Evolutionary conservation across 2,888 invertebrate genomes (phyloP).

Genomic region (Mythimna lalbum): DNA sequence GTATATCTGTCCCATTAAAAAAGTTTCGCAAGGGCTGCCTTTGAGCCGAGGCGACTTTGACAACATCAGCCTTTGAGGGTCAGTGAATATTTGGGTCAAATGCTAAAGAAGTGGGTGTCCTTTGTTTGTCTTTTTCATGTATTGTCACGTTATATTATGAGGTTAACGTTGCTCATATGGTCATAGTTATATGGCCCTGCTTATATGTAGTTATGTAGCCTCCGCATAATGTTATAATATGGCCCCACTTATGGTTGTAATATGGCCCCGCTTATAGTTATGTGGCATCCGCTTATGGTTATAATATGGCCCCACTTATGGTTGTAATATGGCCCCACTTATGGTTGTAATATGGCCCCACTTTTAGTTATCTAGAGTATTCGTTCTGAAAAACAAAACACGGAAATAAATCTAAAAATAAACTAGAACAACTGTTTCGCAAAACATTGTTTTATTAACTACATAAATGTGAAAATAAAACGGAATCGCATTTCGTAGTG

Average conservation of each 20-base stretch:
- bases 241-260: too few species aligned
- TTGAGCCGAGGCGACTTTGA: conserved; percentile 44
- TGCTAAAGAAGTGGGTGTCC: conserved; percentile 3
- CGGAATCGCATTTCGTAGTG: conserved; percentile 47
- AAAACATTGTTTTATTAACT: conserved; percentile 41
- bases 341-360: neutral
- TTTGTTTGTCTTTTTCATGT: conserved; percentile 29
- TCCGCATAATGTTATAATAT: too few species aligned
- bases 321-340: neutral
- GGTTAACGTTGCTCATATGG: neutral
- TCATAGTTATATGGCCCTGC: neutral
- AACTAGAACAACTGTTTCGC: conserved; percentile 21
- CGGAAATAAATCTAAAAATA: conserved; percentile 23
- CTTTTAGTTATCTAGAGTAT: neutral
- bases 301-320: too few species aligned
- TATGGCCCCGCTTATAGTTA: too few species aligned
- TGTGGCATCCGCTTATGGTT: too few species aligned
- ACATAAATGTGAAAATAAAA: conserved; percentile 51
- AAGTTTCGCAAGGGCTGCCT: conserved; percentile 23
- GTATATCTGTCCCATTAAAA: conserved; percentile 39
- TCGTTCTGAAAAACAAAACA: neutral
- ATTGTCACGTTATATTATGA: conserved; percentile 10
- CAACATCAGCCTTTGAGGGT: conserved; percentile 30
- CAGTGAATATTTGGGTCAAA: conserved; percentile 52
- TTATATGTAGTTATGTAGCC: too few species aligned